phyloP scores from a whole-genome alignment of 1,140 invertebrate species.

The Euwallacea similis region DNA sequence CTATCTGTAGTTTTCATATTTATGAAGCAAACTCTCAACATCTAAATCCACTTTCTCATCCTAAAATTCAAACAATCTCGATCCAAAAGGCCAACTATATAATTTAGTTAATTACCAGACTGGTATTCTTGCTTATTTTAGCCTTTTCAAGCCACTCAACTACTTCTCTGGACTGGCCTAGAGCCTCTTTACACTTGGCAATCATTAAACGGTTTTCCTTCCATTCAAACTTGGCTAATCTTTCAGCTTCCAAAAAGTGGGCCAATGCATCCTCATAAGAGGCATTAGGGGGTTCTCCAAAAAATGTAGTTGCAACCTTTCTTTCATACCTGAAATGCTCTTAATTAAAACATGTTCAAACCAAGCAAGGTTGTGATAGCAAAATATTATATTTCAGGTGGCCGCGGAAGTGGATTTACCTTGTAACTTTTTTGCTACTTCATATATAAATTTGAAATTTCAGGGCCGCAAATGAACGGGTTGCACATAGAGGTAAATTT shows the following conservation, averaged over 20 bases:
- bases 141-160: slow-evolving; percentile 62
- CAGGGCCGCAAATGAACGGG: no score
- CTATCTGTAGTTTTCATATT: slow-evolving; percentile 42
- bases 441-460: no score
- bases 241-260: slow-evolving; percentile 67
- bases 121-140: slow-evolving; percentile 44
- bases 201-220: slow-evolving; percentile 73
- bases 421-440: no score
- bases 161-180: slow-evolving; percentile 59
- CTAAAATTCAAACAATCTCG: slow-evolving; percentile 31
- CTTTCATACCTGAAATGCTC: slow-evolving; percentile 56
- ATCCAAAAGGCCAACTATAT: not conserved
- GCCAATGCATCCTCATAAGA: slow-evolving; percentile 69
- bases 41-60: slow-evolving; percentile 42
- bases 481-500: no score
- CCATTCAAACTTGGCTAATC: slow-evolving; percentile 60
- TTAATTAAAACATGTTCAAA: slow-evolving; percentile 12
- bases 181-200: slow-evolving; percentile 68
- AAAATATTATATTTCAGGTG: no score
- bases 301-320: slow-evolving; percentile 71
- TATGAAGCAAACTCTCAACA: slow-evolving; percentile 38
- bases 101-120: slow-evolving; percentile 31
- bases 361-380: not conserved
- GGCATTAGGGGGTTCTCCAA: slow-evolving; percentile 65
- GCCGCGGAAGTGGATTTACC: no score